These are phyloP conservation scores for Nasonia oneida DNA, from an alignment of 2,888 invertebrate species.

Conservation along the genomic window DNA sequence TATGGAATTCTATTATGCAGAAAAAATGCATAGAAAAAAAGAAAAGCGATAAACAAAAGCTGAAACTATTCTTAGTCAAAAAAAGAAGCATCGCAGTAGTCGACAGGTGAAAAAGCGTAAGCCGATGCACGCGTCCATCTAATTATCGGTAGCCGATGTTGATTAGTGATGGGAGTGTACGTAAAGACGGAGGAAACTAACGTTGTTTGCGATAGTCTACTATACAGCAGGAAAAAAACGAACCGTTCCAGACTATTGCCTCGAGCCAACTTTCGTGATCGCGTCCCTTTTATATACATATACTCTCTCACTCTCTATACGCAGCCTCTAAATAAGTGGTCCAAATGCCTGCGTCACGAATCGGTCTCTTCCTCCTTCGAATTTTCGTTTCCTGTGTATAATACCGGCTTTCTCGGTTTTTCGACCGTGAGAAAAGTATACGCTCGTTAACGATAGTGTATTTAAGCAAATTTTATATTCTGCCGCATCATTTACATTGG, in stretches of 20 bases:
- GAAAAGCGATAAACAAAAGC: too few relatives aligned
- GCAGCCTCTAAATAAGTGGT: constrained; percentile 18
- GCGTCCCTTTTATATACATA: constrained; percentile 40
- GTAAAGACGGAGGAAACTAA: neutral
- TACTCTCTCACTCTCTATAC: neutral
- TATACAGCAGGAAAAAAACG: neutral
- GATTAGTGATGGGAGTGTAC: constrained; percentile 12
- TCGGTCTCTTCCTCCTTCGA: constrained; percentile 4
- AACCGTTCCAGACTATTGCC: constrained; percentile 23
- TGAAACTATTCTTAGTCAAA: too few relatives aligned
- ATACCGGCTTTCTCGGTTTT: constrained; percentile 2
- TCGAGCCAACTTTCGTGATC: constrained; percentile 43
- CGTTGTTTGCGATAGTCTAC: constrained; percentile 7
- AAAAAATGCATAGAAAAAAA: too few relatives aligned
- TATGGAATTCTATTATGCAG: too few relatives aligned
- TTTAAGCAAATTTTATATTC: neutral
- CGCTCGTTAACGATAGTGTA: too few relatives aligned
- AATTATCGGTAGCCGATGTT: constrained; percentile 4
- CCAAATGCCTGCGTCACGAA: constrained; percentile 18
- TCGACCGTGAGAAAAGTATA: too few relatives aligned
- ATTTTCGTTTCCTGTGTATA: neutral
- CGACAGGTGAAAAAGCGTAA: neutral
- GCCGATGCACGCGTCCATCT: neutral
- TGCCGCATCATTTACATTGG: too few relatives aligned
- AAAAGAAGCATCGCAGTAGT: too few relatives aligned